Percentiles rank a stretch among this genome's conserved stretches.
Evolutionary conservation across 2,113 vertebrate species (phyloP).

Genomic region (Hystrix brachyura): DNA sequence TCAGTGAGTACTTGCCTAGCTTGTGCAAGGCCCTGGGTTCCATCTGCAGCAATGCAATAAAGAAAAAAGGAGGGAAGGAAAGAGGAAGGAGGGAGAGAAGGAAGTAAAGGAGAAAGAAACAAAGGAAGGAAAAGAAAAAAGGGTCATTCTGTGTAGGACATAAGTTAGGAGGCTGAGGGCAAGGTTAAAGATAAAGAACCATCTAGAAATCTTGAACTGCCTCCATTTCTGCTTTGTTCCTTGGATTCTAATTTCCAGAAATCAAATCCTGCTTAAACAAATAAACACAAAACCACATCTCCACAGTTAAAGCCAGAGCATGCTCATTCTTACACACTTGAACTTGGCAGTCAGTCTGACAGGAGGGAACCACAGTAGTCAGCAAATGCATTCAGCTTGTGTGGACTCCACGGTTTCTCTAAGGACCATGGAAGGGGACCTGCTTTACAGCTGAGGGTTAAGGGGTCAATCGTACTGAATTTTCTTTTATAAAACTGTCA

Average conservation of each 20-base stretch:
- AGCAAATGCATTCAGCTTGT: not conserved
- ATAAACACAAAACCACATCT: not conserved
- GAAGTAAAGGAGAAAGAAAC: not conserved
- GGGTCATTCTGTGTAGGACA: not conserved
- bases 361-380: not conserved
- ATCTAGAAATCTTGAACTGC: not conserved
- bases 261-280: conserved; percentile 43
- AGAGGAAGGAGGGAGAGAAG: too few species aligned
- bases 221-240: not conserved
- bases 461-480: not conserved
- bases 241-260: conserved; percentile 2
- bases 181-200: conserved; percentile 3
- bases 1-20: not conserved
- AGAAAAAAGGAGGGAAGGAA: not conserved
- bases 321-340: not conserved
- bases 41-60: not conserved
- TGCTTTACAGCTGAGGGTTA: not conserved
- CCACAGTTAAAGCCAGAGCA: not conserved
- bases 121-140: not conserved
- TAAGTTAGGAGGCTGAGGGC: not conserved
- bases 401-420: not conserved
- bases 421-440: not conserved
- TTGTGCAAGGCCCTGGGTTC: not conserved
- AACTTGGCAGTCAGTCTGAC: not conserved
- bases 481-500: not conserved